Evolutionary conservation across 1,140 invertebrate genomes (phyloP), one percentile per base, ranked within the genome.

Genomic region (Bombus difficillimus): DNA sequence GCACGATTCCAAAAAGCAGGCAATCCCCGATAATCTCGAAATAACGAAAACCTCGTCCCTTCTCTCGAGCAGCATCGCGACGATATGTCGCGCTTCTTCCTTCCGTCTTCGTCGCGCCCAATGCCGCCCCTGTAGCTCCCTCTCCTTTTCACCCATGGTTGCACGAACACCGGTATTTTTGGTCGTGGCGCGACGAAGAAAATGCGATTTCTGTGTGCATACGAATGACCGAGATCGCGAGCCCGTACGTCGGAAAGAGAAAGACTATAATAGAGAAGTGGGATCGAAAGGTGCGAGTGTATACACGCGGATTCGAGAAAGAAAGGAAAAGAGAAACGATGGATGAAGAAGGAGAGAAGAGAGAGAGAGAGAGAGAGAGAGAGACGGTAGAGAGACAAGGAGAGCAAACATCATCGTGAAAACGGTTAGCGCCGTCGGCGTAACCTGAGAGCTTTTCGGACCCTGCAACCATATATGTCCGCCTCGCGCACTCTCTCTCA

Each of bases 381-480:
- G 62, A 72, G 69, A 79, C 68, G 64, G 39, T 78, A 41, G 59
- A 78, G 39, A 15, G 64, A 62, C 28, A 62, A 83, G 75, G 83
- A 84, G 77, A 75, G 41, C 18, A 81, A 86, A 86, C 89, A 92
- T 93, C 92, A 89, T 92, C 92, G 89, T 92, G 90, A 90, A 92
- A 93, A 92, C 91, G 89, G 88, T 94, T 93, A 94, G 92, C 93
- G 94, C 93, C 91, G 92, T 90, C 85, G 79, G 90, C 92, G 95
- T 95, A 95, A 95, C 93, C 92, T 95, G 94, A 94, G 94, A 95
- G 94, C 90, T 90, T 93, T 89, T 90, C 92, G 88, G 93, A 92
- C 91, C 92, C 93, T 92, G 94, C 92, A 88, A 94, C 94, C 94
- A 95, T 95, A 95, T 95, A 95, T 95, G 94, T 95, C 94, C 94